A percentile compares a stretch with the other conserved stretches of the same genome.
These are phyloP conservation scores for Muricea muricata DNA, from an alignment of 92 coral and sea anemone genomes.

Conservation along the genomic window DNA sequence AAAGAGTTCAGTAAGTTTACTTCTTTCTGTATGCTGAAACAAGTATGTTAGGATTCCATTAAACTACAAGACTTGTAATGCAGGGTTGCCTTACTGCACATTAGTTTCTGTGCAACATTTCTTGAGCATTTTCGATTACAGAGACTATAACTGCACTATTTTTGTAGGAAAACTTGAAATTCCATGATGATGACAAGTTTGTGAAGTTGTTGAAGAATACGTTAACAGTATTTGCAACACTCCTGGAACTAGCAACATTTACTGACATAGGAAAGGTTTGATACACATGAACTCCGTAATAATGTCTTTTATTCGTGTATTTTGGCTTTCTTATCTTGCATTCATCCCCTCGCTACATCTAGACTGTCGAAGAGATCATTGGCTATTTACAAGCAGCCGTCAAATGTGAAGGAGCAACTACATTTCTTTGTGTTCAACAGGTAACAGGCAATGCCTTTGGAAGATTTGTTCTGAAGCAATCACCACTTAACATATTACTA, in stretches of 20 bases:
- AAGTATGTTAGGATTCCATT: too few species aligned
- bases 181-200: conserved; percentile 81
- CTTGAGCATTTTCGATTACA: too few species aligned
- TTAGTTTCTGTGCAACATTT: too few species aligned
- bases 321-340: background rate
- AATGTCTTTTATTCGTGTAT: background rate
- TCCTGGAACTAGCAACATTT: conserved; percentile 88
- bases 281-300: background rate
- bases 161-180: conserved; percentile 69
- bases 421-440: conserved; percentile 93
- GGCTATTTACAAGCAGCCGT: conserved; percentile 86
- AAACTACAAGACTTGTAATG: too few species aligned
- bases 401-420: conserved; percentile 80
- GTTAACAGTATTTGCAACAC: conserved; percentile 75
- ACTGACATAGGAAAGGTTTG: conserved; percentile 90
- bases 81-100: too few species aligned
- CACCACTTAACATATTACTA: too few species aligned
- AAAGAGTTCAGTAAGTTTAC: too few species aligned
- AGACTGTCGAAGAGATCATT: conserved; percentile 99
- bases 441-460: conserved; percentile 39
- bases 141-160: background rate
- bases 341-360: background rate
- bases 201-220: conserved; percentile 71
- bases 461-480: background rate
- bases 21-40: too few species aligned